A percentile compares a stretch with the other conserved stretches of the same genome.
Conservation (phyloP, 2,888 invertebrate species). For the Tigriopus californicus region DNA sequence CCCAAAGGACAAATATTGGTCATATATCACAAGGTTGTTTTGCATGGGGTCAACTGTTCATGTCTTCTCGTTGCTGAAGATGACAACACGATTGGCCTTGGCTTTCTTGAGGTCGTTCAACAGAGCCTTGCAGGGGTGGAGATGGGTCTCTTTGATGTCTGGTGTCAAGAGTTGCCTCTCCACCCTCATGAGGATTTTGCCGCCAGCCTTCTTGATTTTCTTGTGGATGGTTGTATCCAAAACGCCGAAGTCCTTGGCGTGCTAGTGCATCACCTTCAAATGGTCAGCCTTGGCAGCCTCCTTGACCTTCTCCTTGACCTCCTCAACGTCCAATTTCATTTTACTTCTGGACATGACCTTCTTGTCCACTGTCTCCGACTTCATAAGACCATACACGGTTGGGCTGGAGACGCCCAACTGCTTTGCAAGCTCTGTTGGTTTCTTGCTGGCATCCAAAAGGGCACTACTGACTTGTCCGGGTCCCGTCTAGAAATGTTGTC, state of each 20-base stretch:
- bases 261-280: neutral
- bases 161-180: neutral
- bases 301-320: neutral
- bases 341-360: too few species aligned
- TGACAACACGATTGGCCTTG: neutral
- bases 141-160: neutral
- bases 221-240: neutral
- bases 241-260: neutral
- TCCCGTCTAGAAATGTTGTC: too few species aligned
- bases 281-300: neutral
- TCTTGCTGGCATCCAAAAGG: neutral
- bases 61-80: neutral
- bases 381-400: neutral
- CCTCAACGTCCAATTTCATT: neutral
- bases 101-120: neutral
- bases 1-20: neutral
- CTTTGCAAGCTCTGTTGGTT: neutral
- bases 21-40: neutral
- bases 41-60: neutral
- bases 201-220: neutral
- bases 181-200: neutral
- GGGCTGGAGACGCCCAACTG: neutral
- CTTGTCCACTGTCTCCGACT: neutral
- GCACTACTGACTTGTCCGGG: too few species aligned
- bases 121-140: neutral